A percentile compares a stretch with the other conserved stretches of the same genome.
These are phyloP conservation scores for Hydractinia echinata DNA, from an alignment of 30 jellyfish, hydroid and myxozoan species.

Conservation along the genomic window DNA sequence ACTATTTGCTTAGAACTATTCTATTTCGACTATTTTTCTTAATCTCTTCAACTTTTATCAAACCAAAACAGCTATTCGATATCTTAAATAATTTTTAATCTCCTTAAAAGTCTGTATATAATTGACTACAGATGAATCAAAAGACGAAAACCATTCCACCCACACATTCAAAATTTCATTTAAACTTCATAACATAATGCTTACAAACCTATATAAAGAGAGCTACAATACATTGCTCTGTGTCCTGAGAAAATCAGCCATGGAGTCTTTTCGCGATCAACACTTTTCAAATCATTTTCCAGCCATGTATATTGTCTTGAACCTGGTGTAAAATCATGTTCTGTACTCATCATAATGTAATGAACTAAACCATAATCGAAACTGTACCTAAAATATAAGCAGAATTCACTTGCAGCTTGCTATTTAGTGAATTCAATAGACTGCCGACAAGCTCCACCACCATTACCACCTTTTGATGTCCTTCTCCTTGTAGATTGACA, in stretches of 20 bases:
- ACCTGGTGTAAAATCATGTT: constrained; percentile 81
- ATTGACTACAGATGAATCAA: too few relatives aligned
- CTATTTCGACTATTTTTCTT: too few relatives aligned
- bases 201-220: constrained; percentile 13
- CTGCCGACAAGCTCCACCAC: background rate
- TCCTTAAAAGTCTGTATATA: too few relatives aligned
- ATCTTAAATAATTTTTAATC: too few relatives aligned
- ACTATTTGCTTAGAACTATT: too few relatives aligned
- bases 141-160: too few relatives aligned
- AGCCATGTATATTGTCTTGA: constrained; percentile 78
- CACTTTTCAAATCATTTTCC: constrained; percentile 70
- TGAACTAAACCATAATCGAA: constrained; percentile 86
- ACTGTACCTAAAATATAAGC: constrained; percentile 63
- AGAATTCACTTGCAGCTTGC: background rate
- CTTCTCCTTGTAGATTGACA: background rate
- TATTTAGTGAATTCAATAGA: background rate
- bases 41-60: too few relatives aligned
- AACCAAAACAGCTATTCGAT: too few relatives aligned
- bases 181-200: background rate
- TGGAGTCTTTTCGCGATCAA: constrained; percentile 76
- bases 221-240: constrained; percentile 82
- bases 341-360: constrained; percentile 67
- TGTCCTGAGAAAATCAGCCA: constrained; percentile 85
- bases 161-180: too few relatives aligned
- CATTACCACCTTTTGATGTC: background rate